Conservation (phyloP, 2,797 vertebrate genomes). For the Sylvia borin region DNA sequence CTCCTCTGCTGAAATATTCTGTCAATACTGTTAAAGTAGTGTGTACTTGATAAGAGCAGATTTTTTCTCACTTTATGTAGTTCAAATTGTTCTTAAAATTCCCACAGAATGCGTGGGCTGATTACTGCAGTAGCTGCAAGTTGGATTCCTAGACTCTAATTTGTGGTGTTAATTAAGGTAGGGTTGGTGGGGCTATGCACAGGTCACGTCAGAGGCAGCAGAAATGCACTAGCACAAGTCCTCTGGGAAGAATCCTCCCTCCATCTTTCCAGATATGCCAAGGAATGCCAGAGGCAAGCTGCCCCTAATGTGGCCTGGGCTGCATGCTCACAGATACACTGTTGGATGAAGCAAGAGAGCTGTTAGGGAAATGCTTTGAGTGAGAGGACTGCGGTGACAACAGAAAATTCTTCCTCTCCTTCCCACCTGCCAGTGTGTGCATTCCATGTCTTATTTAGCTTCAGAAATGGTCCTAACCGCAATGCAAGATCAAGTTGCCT, state of each 20-base stretch:
- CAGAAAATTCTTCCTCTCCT: neutral
- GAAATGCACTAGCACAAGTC: neutral
- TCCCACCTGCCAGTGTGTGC: neutral
- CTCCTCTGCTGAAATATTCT: neutral
- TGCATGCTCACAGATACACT: neutral
- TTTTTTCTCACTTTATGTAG: neutral
- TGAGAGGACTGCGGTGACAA: neutral
- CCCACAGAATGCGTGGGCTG: neutral
- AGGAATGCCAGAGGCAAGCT: neutral
- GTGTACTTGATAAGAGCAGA: neutral
- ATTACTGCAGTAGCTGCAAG: neutral
- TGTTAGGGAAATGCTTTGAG: neutral
- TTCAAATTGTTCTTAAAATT: constrained; percentile 1
- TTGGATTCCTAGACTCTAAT: neutral
- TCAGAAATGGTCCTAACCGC: neutral
- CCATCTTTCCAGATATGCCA: neutral
- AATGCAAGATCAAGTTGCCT: neutral
- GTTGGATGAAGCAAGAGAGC: neutral
- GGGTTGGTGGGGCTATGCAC: neutral
- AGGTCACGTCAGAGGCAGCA: neutral
- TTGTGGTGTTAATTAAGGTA: neutral
- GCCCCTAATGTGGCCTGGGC: neutral
- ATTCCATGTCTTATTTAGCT: neutral
- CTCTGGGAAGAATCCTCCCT: neutral
- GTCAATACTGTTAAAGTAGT: neutral